These are phyloP conservation scores for Poecilia latipinna DNA, from an alignment of 2,113 vertebrate genomes.

Conservation along the genomic window DNA sequence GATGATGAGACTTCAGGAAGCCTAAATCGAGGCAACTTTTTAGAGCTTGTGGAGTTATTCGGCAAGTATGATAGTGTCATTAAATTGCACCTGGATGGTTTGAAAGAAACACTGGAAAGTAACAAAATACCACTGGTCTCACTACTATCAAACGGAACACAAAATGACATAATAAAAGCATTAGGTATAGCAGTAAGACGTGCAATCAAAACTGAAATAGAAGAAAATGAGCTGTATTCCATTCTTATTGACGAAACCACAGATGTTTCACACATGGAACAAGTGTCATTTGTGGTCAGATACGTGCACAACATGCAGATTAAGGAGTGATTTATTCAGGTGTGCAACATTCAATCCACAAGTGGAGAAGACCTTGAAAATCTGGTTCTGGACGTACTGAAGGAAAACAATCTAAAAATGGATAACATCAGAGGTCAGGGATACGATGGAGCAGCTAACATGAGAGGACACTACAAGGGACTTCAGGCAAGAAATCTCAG, in stretches of 20 bases:
- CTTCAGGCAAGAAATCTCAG: neutral
- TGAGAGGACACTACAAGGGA: neutral
- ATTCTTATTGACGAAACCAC: neutral
- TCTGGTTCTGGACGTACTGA: too few relatives aligned
- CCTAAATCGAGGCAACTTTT: constrained; percentile 2
- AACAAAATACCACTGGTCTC: neutral
- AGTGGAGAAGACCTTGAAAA: too few relatives aligned
- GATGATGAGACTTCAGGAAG: neutral
- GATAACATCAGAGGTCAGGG: constrained; percentile 1
- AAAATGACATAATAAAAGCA: constrained; percentile 3
- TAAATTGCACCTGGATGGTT: neutral
- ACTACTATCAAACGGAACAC: constrained; percentile 1
- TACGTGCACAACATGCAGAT: neutral
- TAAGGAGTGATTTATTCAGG: too few relatives aligned
- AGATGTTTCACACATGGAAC: neutral
- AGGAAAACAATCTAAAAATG: too few relatives aligned
- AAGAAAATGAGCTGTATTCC: neutral
- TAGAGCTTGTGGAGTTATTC: constrained; percentile 2
- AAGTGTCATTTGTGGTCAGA: neutral
- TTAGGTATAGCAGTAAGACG: neutral
- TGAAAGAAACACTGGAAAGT: neutral
- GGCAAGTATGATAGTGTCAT: constrained; percentile 10
- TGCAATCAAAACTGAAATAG: neutral
- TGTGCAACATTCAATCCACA: too few relatives aligned
- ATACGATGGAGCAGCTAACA: neutral